These are phyloP conservation scores for Metallyticus violacea DNA, from an alignment of 2,888 invertebrate genomes.

Conservation along the genomic window DNA sequence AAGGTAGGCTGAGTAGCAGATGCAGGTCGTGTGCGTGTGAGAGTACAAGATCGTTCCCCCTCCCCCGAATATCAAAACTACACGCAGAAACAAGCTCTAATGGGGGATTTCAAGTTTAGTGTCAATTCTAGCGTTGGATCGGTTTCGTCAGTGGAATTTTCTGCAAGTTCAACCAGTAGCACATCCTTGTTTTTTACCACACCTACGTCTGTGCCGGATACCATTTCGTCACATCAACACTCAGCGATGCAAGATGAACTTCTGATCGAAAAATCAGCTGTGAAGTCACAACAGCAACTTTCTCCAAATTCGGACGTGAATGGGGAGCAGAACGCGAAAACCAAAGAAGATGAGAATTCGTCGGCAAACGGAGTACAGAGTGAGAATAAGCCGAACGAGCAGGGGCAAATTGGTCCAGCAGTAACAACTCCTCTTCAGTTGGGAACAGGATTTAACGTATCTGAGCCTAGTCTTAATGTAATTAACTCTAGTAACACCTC, in stretches of 20 bases:
- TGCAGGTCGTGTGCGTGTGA: conserved; percentile 35
- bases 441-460: conserved; percentile 40
- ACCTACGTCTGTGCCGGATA: conserved; percentile 40
- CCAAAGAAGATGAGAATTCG: conserved; percentile 39
- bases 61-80: conserved; percentile 27
- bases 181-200: conserved; percentile 40
- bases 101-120: conserved; percentile 42
- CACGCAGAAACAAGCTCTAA: conserved; percentile 38
- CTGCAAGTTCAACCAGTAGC: conserved; percentile 37
- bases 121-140: conserved; percentile 40
- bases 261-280: conserved; percentile 39
- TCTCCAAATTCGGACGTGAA: conserved; percentile 37
- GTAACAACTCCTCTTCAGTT: conserved; percentile 40
- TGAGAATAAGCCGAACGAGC: conserved; percentile 37
- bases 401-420: conserved; percentile 36
- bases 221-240: conserved; percentile 39
- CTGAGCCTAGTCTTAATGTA: conserved; percentile 42
- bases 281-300: conserved; percentile 36
- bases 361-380: conserved; percentile 37
- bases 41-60: conserved; percentile 34
- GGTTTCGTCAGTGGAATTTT: conserved; percentile 40
- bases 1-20: conserved; percentile 34
- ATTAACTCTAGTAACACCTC: conserved; percentile 40
- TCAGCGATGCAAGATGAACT: conserved; percentile 41
- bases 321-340: conserved; percentile 38